These are phyloP conservation scores for Xerus inauris DNA, from an alignment of 2,113 vertebrate species.

Conservation along the genomic window DNA sequence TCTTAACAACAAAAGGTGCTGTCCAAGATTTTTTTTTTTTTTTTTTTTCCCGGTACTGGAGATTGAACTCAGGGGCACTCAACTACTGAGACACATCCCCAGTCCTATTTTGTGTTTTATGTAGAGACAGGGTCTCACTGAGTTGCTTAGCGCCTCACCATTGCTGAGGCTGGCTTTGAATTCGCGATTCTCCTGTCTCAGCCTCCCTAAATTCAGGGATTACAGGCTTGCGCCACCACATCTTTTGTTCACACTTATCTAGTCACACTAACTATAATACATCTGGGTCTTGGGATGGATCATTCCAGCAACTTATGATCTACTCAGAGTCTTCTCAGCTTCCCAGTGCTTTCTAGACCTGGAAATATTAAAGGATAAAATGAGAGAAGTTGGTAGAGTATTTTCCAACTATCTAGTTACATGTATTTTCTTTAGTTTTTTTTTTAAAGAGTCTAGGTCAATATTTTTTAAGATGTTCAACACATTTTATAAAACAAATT, in stretches of 20 bases:
- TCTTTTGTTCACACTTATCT: neutral
- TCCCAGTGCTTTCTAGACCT: neutral
- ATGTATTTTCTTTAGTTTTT: neutral
- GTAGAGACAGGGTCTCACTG: no score
- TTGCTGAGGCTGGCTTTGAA: no score
- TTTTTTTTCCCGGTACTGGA: no score
- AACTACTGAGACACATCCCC: no score
- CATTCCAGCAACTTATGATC: neutral
- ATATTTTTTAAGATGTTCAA: neutral
- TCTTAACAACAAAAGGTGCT: neutral
- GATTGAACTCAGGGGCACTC: no score
- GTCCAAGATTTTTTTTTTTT: no score
- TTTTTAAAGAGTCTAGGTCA: neutral
- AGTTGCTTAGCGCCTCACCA: no score
- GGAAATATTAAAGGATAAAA: slow-evolving; percentile 24
- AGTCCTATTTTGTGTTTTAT: no score
- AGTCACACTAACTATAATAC: neutral
- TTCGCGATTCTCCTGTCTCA: no score
- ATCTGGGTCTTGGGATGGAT: neutral
- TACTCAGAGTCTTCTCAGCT: neutral
- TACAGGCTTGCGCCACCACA: no score
- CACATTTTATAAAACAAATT: neutral
- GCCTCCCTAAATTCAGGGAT: no score
- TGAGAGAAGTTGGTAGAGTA: neutral
- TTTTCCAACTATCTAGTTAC: neutral